Evolutionary conservation across 2,113 vertebrate genomes (phyloP), one percentile per base, ranked within the genome.

Genomic region (Bufo gargarizans): DNA sequence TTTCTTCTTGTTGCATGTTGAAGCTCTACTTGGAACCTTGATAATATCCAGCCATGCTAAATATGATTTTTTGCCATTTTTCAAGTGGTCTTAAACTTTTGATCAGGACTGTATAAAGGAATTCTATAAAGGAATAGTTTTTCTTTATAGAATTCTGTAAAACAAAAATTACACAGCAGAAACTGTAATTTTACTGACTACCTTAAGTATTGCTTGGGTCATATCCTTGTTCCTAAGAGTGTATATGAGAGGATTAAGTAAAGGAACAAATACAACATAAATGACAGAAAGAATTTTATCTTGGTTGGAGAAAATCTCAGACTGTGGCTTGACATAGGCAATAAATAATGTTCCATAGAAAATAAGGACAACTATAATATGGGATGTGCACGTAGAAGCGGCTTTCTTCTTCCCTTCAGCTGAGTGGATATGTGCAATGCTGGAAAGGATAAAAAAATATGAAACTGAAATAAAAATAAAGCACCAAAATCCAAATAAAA

Each of bases 361-460:
- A 56, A 85, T 56, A 16, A 74, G 4, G 11, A 85, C 83, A 85
- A 85, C 88, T 50, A 90, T 3, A 86, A 93, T 55, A 53, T 93
- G 92, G 72, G 91, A 93, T 22, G 90, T 90, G 43, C 92, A 93
- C 7, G 92, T 93, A 49, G 90, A 92, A 20, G 92, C 91, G 13
- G 91, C 92, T 90, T 92, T 93, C 72, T 65, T 82, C 63, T 69
- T 90, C 0, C 91, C 91, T 2, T 91, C 89, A 2, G 81, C 74
- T 0, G 91, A 92, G 0, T 1, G 61, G 72, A 92, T 93, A 65
- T 80, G 79, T 65, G 91, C 8, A 59, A 93, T 90, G 5, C 90
- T 53, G 17, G 71, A 87, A 8, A 91, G 81, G 2, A 92, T 92
- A 19, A 61, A 90, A 2, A 17, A 2, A 0, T 92, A 93, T 50